phyloP scores from a whole-genome alignment of 2,888 invertebrate genomes.

The Lymantria monacha region DNA sequence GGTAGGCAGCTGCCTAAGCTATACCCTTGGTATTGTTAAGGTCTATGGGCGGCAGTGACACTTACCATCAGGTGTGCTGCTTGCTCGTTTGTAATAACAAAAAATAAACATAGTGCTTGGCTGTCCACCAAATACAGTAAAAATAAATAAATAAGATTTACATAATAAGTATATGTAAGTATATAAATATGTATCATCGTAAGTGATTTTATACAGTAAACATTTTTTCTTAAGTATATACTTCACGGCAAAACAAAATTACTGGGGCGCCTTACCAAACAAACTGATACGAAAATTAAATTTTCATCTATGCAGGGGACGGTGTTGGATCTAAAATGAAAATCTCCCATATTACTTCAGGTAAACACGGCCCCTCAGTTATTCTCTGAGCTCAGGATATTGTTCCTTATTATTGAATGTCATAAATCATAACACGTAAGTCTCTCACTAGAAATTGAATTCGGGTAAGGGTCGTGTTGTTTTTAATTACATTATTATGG shows the following conservation, averaged over 20 bases:
- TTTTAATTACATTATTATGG: slow-evolving; percentile 30
- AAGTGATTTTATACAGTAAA: slow-evolving; percentile 7
- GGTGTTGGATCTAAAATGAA: slow-evolving; percentile 62
- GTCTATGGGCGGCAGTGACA: no score
- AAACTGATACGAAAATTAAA: slow-evolving; percentile 58
- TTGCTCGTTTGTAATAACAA: no score
- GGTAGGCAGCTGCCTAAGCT: no score
- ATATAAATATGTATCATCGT: neutral
- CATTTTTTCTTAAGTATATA: slow-evolving; percentile 7
- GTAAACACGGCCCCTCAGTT: slow-evolving; percentile 59
- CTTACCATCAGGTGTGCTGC: no score
- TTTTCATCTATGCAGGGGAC: slow-evolving; percentile 56
- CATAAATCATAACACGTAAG: slow-evolving; percentile 57
- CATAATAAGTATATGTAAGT: no score
- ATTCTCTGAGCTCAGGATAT: slow-evolving; percentile 53
- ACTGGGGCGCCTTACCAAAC: slow-evolving; percentile 21
- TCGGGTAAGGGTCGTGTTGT: slow-evolving; percentile 28
- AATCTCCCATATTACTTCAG: slow-evolving; percentile 63
- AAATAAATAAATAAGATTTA: no score
- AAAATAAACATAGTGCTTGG: no score
- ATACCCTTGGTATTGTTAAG: no score
- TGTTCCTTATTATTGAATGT: slow-evolving; percentile 59
- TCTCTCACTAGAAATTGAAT: slow-evolving; percentile 32
- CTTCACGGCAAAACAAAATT: slow-evolving; percentile 24
- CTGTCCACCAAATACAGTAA: no score